A percentile compares a stretch with the other conserved stretches of the same genome.
phyloP scores from a whole-genome alignment of 2,888 invertebrate species.

The Cantharis nigra region DNA sequence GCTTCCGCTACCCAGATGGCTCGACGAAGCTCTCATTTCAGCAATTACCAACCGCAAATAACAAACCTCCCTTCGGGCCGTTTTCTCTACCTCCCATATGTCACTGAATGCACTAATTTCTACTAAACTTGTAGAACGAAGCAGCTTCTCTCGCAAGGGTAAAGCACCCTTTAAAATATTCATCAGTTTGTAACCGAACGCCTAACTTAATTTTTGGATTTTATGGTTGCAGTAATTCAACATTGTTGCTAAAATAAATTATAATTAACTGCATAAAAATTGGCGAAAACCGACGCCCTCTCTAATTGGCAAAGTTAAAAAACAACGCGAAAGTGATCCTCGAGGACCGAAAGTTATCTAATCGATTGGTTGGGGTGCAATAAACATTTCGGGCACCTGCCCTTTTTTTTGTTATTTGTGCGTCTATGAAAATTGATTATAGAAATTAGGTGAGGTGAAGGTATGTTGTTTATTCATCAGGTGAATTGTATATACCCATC shows the following conservation, averaged over 20 bases:
- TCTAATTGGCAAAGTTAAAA: neutral
- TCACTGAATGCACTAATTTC: slow-evolving; percentile 31
- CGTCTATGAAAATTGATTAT: neutral
- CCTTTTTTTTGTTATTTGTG: neutral
- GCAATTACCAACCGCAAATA: slow-evolving; percentile 34
- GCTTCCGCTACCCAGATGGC: slow-evolving; percentile 36
- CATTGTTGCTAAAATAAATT: neutral
- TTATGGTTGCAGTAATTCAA: neutral
- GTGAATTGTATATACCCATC: neutral
- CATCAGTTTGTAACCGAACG: neutral
- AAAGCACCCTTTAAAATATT: slow-evolving; percentile 3
- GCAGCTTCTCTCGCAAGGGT: neutral
- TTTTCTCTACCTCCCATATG: slow-evolving; percentile 32
- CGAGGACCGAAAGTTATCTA: neutral
- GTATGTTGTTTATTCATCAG: neutral
- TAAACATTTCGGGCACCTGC: neutral
- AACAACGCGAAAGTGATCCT: neutral
- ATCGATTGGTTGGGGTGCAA: neutral
- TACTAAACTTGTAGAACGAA: slow-evolving; percentile 16
- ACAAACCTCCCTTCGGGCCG: slow-evolving; percentile 30
- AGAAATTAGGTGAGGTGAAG: neutral
- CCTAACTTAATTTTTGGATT: neutral
- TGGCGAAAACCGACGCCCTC: neutral
- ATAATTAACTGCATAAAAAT: neutral
- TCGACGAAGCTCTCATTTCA: slow-evolving; percentile 31